phyloP scores from a whole-genome alignment of 2,113 vertebrate species.

The Archilochus colubris region DNA sequence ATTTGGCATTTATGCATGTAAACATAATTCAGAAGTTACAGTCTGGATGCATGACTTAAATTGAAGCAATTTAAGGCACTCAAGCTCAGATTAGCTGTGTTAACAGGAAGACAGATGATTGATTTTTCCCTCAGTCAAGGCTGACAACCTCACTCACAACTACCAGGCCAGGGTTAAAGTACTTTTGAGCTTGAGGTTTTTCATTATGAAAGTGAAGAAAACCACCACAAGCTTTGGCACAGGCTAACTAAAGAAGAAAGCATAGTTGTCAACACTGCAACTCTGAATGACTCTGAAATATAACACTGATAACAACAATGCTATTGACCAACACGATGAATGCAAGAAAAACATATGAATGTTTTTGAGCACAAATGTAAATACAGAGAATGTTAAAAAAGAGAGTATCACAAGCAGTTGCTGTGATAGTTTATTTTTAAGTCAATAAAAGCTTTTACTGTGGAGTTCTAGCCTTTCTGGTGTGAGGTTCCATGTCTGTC shows the following conservation, averaged over 20 bases:
- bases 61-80: slow-evolving; percentile 16
- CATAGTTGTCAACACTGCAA: background rate
- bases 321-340: background rate
- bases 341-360: background rate
- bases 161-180: background rate
- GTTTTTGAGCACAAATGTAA: background rate
- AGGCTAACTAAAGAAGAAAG: background rate
- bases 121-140: background rate
- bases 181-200: background rate
- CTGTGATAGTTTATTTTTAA: background rate
- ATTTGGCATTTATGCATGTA: background rate
- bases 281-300: background rate
- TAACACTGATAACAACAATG: background rate
- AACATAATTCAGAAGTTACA: slow-evolving; percentile 16
- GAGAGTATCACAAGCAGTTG: background rate
- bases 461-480: background rate
- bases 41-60: background rate
- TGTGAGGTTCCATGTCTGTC: background rate
- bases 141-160: background rate
- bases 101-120: background rate
- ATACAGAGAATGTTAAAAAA: slow-evolving; percentile 18
- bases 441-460: background rate
- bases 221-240: background rate
- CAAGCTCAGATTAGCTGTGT: background rate
- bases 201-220: background rate